Evolutionary conservation across 2,113 vertebrate species (phyloP).

Genomic region (Mugil cephalus): DNA sequence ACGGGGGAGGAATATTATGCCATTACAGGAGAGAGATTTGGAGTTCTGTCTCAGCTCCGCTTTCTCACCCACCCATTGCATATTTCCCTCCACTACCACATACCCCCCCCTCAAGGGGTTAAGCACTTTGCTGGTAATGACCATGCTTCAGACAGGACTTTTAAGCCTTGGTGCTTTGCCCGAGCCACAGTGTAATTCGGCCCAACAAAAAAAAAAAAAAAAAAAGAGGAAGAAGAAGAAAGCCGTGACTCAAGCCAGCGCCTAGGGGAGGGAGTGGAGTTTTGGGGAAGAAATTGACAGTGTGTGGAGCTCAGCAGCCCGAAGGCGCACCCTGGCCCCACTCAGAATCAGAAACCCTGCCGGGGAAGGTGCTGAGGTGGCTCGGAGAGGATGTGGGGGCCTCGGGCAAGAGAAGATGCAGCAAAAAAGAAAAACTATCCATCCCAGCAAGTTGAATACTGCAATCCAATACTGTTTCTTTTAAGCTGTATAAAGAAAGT

Average conservation of each 20-base stretch:
- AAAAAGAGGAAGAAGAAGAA: slow-evolving; percentile 39
- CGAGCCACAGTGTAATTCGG: slow-evolving; percentile 63
- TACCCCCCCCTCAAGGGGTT: slow-evolving; percentile 50
- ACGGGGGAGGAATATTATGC: slow-evolving; percentile 47
- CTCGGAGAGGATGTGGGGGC: slow-evolving; percentile 69
- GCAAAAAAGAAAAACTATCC: slow-evolving; percentile 27
- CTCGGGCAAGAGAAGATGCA: slow-evolving; percentile 61
- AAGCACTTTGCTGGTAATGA: slow-evolving; percentile 77
- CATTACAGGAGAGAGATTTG: slow-evolving; percentile 70
- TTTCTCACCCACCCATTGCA: slow-evolving; percentile 50
- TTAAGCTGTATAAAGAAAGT: not conserved
- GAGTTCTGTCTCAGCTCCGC: slow-evolving; percentile 55
- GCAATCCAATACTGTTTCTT: slow-evolving; percentile 15
- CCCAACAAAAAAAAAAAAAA: slow-evolving; percentile 34
- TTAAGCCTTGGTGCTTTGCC: slow-evolving; percentile 63
- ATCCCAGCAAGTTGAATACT: slow-evolving; percentile 30
- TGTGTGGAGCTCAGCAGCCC: slow-evolving; percentile 67
- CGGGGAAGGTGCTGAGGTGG: slow-evolving; percentile 81
- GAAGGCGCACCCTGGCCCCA: slow-evolving; percentile 62
- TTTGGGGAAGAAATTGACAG: slow-evolving; percentile 74
- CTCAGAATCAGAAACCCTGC: slow-evolving; percentile 74
- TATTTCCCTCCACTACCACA: slow-evolving; percentile 14
- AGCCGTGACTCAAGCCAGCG: slow-evolving; percentile 63
- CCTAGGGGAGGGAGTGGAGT: slow-evolving; percentile 65
- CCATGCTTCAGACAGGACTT: slow-evolving; percentile 77